phyloP scores from a whole-genome alignment of 2,888 invertebrate genomes.

The Diadegma fenestrale region DNA sequence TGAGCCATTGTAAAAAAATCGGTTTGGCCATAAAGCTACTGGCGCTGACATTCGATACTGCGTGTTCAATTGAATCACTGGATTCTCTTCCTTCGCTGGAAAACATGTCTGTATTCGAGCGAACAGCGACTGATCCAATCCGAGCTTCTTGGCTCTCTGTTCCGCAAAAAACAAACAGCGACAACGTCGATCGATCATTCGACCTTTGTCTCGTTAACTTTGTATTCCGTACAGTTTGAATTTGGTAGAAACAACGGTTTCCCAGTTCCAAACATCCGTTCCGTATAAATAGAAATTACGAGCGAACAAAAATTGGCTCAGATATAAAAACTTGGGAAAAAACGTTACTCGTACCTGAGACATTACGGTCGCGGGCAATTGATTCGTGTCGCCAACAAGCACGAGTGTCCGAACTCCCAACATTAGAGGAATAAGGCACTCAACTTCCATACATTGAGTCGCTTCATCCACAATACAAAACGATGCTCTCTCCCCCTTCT shows the following conservation, averaged over 20 bases:
- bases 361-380: constrained; percentile 92
- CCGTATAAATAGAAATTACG: too few species aligned
- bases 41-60: constrained; percentile 96
- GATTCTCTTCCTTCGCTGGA: constrained; percentile 82
- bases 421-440: constrained; percentile 92
- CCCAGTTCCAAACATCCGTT: too few species aligned
- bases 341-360: constrained; percentile 87
- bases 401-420: constrained; percentile 91
- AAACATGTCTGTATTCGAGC: constrained; percentile 89
- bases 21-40: constrained; percentile 93
- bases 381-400: constrained; percentile 95
- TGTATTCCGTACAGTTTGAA: too few species aligned
- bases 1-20: constrained; percentile 88
- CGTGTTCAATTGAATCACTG: constrained; percentile 87
- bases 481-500: constrained; percentile 73
- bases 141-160: constrained; percentile 90
- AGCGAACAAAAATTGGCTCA: too few species aligned
- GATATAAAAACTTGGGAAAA: background rate
- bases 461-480: constrained; percentile 94
- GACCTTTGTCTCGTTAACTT: too few species aligned
- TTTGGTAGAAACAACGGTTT: too few species aligned
- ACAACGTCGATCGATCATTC: background rate
- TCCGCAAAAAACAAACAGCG: constrained; percentile 66
- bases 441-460: constrained; percentile 94
- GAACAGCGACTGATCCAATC: constrained; percentile 92